Evolutionary conservation across 2,888 invertebrate genomes (phyloP).

Genomic region (Priocnemis perturbator): DNA sequence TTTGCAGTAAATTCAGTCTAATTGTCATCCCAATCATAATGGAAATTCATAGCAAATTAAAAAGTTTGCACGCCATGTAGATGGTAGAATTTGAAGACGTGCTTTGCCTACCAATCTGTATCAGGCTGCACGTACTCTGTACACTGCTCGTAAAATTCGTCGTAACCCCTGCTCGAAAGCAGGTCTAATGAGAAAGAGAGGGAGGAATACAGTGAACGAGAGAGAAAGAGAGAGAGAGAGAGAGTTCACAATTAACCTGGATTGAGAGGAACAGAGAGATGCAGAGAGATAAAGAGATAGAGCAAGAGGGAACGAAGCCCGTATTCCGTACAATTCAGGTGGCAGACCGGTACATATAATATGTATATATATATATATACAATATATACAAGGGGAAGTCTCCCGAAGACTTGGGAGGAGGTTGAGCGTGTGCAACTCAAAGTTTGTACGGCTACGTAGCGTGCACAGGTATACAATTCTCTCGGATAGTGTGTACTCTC

Average conservation of each 20-base stretch:
- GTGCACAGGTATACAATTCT: constrained; percentile 39
- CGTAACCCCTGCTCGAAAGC: constrained; percentile 1
- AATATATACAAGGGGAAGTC: constrained; percentile 31
- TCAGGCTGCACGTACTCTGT: background rate
- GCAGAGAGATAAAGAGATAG: no score
- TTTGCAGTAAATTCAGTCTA: no score
- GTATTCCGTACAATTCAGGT: background rate
- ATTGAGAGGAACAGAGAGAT: constrained; percentile 30
- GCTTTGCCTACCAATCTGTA: background rate
- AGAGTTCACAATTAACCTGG: constrained; percentile 55
- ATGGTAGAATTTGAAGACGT: background rate
- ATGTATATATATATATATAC: no score
- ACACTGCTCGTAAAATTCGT: constrained; percentile 6
- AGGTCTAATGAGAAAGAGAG: background rate
- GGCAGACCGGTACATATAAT: constrained; percentile 14
- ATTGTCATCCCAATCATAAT: no score
- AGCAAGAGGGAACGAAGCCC: no score
- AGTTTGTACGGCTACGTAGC: constrained; percentile 44
- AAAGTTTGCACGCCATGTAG: no score
- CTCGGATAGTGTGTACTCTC: constrained; percentile 40
- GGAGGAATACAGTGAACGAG: background rate
- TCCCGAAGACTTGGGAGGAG: constrained; percentile 48
- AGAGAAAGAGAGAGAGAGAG: constrained; percentile 1
- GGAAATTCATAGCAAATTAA: no score
- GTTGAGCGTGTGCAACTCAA: constrained; percentile 38